Percentiles rank a stretch among this genome's conserved stretches.
These are phyloP conservation scores for Eretmocerus hayati DNA, from an alignment of 2,888 invertebrate genomes.

Conservation along the genomic window DNA sequence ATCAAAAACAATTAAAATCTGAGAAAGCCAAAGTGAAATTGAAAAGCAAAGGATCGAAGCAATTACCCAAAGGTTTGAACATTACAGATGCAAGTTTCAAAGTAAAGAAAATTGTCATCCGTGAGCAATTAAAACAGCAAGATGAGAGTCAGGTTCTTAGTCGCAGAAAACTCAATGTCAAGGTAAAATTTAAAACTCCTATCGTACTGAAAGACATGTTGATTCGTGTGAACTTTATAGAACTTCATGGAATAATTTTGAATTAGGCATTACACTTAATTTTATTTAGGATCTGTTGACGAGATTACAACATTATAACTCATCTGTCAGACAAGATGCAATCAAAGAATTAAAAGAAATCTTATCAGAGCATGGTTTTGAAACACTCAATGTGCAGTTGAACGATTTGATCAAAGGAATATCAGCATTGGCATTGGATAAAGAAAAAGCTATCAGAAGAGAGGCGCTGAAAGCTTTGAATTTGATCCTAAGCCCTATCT, in stretches of 20 bases:
- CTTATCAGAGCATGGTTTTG: conserved; percentile 46
- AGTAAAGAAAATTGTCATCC: conserved; percentile 77
- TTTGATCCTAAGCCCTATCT: conserved; percentile 47
- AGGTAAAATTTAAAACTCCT: conserved; percentile 49
- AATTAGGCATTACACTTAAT: too few species aligned
- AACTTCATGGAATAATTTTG: too few species aligned
- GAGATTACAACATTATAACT: conserved; percentile 70
- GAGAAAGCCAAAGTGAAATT: conserved; percentile 87
- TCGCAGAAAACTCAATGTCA: conserved; percentile 61
- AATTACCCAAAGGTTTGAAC: conserved; percentile 78
- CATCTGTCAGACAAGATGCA: conserved; percentile 60
- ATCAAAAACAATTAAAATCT: conserved; percentile 69
- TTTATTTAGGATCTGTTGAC: conserved; percentile 57
- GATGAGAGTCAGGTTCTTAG: conserved; percentile 57
- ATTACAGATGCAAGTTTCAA: conserved; percentile 85
- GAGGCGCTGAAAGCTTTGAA: conserved; percentile 55
- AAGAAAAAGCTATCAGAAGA: conserved; percentile 57
- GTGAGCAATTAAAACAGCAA: conserved; percentile 62
- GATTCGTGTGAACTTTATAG: too few species aligned
- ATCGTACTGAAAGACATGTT: too few species aligned
- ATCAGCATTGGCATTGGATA: conserved; percentile 64
- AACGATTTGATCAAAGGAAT: conserved; percentile 63
- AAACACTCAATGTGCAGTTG: conserved; percentile 54
- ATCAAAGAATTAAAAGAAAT: conserved; percentile 57
- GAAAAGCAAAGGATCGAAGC: conserved; percentile 61